Conservation (phyloP, 2,113 vertebrate species). For the Amblyornis subalaris region DNA sequence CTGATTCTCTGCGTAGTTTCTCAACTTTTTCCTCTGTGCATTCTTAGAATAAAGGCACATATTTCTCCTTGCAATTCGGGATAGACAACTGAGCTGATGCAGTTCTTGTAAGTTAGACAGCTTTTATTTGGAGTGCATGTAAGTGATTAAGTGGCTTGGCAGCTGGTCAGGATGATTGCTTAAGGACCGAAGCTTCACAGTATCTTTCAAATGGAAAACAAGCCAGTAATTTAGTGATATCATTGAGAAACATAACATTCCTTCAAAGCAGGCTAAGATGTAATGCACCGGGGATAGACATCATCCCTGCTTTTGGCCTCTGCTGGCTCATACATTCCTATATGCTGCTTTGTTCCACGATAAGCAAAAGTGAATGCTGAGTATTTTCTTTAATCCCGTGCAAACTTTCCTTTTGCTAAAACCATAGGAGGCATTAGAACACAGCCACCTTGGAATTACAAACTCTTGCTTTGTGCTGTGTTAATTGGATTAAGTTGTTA, state of each 20-base stretch:
- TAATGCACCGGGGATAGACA: background rate
- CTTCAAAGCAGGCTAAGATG: slow-evolving; percentile 17
- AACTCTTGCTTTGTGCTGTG: background rate
- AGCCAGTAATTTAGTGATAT: slow-evolving; percentile 39
- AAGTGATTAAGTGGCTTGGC: slow-evolving; percentile 52
- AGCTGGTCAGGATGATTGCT: slow-evolving; percentile 10
- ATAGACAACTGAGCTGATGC: background rate
- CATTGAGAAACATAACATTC: slow-evolving; percentile 21
- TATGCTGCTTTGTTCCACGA: background rate
- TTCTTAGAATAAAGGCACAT: background rate
- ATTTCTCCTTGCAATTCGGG: background rate
- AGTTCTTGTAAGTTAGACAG: background rate
- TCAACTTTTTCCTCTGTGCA: background rate
- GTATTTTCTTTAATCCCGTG: slow-evolving; percentile 3
- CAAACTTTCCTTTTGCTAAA: background rate
- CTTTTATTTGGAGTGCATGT: slow-evolving; percentile 10
- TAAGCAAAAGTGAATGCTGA: slow-evolving; percentile 1
- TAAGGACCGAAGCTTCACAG: slow-evolving; percentile 3
- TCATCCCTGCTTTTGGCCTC: slow-evolving; percentile 3
- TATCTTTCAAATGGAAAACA: slow-evolving; percentile 53
- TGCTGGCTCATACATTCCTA: background rate
- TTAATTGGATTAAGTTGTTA: slow-evolving; percentile 28
- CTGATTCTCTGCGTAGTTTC: background rate
- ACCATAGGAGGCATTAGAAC: background rate
- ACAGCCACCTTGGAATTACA: background rate